Evolutionary conservation across 2,113 vertebrate species (phyloP).

Genomic region (Elanus axillaris): DNA sequence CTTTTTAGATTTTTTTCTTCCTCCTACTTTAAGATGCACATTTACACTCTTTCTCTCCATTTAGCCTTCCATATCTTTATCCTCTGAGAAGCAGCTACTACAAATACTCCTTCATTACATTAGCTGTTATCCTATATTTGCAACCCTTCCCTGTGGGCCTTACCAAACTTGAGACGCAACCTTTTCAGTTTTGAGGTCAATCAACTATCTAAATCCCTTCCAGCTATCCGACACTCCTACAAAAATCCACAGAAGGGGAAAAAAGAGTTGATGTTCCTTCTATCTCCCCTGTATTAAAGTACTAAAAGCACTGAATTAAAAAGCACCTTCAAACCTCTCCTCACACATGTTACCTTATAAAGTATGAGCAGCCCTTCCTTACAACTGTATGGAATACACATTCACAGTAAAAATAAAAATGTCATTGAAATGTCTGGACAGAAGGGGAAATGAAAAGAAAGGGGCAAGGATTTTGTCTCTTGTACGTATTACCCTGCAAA

Average conservation of each 20-base stretch:
- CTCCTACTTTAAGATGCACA: neutral
- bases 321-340: neutral
- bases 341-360: neutral
- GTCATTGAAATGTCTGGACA: neutral
- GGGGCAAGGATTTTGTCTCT: slow-evolving; percentile 9
- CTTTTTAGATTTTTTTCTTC: neutral
- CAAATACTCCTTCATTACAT: neutral
- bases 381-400: neutral
- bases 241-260: neutral
- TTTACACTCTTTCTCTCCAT: neutral
- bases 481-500: neutral
- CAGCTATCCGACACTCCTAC: neutral
- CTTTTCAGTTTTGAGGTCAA: neutral
- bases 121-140: neutral
- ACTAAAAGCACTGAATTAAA: neutral
- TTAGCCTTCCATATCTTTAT: neutral
- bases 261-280: neutral
- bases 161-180: neutral
- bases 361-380: neutral
- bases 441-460: neutral
- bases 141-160: neutral
- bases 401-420: neutral
- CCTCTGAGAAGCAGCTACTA: neutral
- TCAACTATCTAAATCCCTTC: neutral
- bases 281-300: neutral